A percentile compares a stretch with the other conserved stretches of the same genome.
These are phyloP conservation scores for Ennomos erosarius DNA, from an alignment of 2,888 invertebrate species.

Conservation along the genomic window DNA sequence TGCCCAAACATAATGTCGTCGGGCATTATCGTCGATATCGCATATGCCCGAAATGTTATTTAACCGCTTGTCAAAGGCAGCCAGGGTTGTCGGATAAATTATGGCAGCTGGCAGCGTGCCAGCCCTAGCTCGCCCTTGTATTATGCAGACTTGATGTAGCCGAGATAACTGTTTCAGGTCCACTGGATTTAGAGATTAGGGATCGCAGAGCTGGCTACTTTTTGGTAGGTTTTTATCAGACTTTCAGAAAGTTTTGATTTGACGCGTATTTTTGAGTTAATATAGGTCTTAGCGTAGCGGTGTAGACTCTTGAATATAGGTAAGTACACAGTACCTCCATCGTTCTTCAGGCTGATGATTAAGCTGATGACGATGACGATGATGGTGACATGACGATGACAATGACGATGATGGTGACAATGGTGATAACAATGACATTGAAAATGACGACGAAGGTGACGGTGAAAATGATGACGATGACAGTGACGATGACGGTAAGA, in stretches of 20 bases:
- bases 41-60: conserved; percentile 34
- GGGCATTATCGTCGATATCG: conserved; percentile 25
- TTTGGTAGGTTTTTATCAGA: background rate
- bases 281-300: too few relatives aligned
- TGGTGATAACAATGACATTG: too few relatives aligned
- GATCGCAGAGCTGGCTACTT: background rate
- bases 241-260: conserved; percentile 14
- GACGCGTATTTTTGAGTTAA: too few relatives aligned
- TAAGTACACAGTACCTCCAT: too few relatives aligned
- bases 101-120: conserved; percentile 35
- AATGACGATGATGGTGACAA: too few relatives aligned
- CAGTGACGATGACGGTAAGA: too few relatives aligned
- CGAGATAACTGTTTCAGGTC: conserved; percentile 26
- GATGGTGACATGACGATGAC: too few relatives aligned
- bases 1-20: conserved; percentile 6
- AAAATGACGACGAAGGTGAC: too few relatives aligned
- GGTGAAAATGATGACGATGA: too few relatives aligned
- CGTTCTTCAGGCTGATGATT: too few relatives aligned
- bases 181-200: conserved; percentile 8
- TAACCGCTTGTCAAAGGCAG: conserved; percentile 41
- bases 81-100: conserved; percentile 44
- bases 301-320: too few relatives aligned
- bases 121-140: conserved; percentile 13
- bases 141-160: conserved; percentile 22
- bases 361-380: too few relatives aligned